These are phyloP conservation scores for Anthopleura xanthogrammica DNA, from an alignment of 92 coral and sea anemone genomes.

Conservation along the genomic window DNA sequence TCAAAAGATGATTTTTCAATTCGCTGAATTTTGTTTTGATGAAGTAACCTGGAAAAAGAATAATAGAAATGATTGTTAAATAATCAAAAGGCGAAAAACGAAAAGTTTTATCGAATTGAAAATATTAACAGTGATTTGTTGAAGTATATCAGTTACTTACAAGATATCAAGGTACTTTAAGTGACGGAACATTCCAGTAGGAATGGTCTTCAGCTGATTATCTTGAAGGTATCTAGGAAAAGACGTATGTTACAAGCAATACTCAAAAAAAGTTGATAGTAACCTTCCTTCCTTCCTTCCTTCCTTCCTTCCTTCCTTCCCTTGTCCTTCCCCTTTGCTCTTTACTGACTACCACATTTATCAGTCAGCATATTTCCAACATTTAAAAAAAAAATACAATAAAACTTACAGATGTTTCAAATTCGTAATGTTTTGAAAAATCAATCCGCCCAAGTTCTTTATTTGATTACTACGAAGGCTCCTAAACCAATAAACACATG, in stretches of 20 bases:
- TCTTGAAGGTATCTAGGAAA: conserved; percentile 30
- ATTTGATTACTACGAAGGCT: conserved; percentile 44
- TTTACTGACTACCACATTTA: too few species aligned
- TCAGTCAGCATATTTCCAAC: not conserved
- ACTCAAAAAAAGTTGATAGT: too few species aligned
- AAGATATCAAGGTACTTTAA: conserved; percentile 29
- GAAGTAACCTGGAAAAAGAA: conserved; percentile 21
- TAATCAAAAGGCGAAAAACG: too few species aligned
- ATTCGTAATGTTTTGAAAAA: conserved; percentile 36
- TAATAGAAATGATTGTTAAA: too few species aligned
- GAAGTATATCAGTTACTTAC: conserved; percentile 28
- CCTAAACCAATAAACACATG: not conserved
- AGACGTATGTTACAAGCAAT: not conserved
- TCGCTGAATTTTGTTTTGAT: conserved; percentile 31
- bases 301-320: too few species aligned
- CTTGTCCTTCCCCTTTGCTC: too few species aligned
- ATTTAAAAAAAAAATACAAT: not conserved
- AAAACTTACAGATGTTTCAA: conserved; percentile 35
- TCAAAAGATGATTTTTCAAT: conserved; percentile 31
- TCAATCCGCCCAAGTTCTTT: not conserved
- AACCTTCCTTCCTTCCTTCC: too few species aligned
- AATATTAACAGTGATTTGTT: too few species aligned
- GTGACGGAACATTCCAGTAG: conserved; percentile 36
- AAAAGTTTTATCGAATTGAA: too few species aligned
- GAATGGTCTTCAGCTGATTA: conserved; percentile 20